Evolutionary conservation across 2,113 vertebrate species (phyloP), one percentile per base, ranked within the genome.

Genomic region (Hyla sarda): DNA sequence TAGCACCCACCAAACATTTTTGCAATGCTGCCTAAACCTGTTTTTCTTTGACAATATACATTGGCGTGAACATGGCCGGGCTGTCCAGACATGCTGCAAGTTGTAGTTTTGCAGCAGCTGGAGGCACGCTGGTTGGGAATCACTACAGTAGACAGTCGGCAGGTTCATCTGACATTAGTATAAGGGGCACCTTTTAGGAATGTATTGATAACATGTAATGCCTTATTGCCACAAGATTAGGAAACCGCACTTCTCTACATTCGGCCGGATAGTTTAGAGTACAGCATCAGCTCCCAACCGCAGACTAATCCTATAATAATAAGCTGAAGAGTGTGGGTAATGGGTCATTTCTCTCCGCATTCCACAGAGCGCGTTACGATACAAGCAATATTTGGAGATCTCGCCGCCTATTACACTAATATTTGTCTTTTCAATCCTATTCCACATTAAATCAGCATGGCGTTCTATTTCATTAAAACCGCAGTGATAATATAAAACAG

Each of bases 341-440:
- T 7, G 50, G 76, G 50, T 34, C 50, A 78, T 14, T 56, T 78
- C 76, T 78, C 76, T 34, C 16, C 30, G 11, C 45, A 78, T 56
- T 56, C 50, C 50, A 12, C 16, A 76, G 10, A 3, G 48, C 30
- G 6, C 17, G 48, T 13, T 78, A 5, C 32, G 30, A 56, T 78
- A 78, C 13, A 6, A 56, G n/a, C 10, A n/a, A 78, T 78, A 78
- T 58, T 37, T 58, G 19, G 21, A 78, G 12, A 58, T 78, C 19
- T 17, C 10, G 32, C 17, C 50, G 48, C 48, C 11, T 34, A 12
- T 78, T 78, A 74, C 41, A 74, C 72, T 74, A 74, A 47, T 74
- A 37, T 78, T 78, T 78, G 30, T 37, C 50, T 78, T 78, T 78
- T 37, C 28, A 56, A 34, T 56, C 58, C 30, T 78, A 30, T 37